Evolutionary conservation across 2,888 invertebrate species (phyloP).

Genomic region (Allacma fusca): DNA sequence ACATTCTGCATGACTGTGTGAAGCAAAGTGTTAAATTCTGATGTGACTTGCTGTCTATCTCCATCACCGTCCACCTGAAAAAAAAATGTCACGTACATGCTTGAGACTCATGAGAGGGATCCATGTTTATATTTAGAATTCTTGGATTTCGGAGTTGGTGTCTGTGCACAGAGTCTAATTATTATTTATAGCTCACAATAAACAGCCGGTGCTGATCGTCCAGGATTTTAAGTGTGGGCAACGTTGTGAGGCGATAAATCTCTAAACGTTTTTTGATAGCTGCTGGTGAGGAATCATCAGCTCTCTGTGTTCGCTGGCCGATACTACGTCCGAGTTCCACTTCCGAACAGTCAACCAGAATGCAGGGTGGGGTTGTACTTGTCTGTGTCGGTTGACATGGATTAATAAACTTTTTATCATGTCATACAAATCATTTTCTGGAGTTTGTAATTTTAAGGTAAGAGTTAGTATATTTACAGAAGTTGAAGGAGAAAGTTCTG

Average conservation of each 20-base stretch:
- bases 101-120: too few relatives aligned
- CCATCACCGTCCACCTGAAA: conserved; percentile 57
- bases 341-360: conserved; percentile 90
- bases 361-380: conserved; percentile 78
- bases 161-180: too few relatives aligned
- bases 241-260: conserved; percentile 83
- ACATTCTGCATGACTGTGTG: conserved; percentile 39
- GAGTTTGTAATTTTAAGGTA: too few relatives aligned
- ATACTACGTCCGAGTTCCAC: conserved; percentile 77
- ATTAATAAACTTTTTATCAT: background rate
- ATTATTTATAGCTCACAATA: conserved; percentile 73
- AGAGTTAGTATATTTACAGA: too few relatives aligned
- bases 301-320: conserved; percentile 59
- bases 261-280: conserved; percentile 84
- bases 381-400: conserved; percentile 71
- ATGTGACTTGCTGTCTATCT: conserved; percentile 56
- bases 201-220: conserved; percentile 83
- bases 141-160: too few relatives aligned
- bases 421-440: too few relatives aligned
- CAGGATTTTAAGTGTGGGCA: conserved; percentile 86
- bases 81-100: background rate
- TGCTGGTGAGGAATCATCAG: conserved; percentile 80
- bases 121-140: too few relatives aligned
- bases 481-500: too few relatives aligned
- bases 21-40: conserved; percentile 54